A percentile compares a stretch with the other conserved stretches of the same genome.
Conservation (phyloP, 2,113 vertebrate species). For the Hippoglossus stenolepis region DNA sequence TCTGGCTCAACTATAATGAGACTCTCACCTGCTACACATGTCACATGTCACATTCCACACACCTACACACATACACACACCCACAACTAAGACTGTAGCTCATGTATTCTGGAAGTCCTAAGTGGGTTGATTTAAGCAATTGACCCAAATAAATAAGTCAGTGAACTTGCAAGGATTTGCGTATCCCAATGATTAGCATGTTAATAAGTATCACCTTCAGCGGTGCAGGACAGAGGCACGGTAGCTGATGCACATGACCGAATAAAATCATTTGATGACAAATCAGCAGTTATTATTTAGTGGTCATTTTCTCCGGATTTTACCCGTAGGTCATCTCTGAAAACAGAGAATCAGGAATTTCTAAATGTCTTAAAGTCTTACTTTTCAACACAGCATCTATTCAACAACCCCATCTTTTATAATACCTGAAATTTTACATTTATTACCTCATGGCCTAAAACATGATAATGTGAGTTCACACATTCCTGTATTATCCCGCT, state of each 20-base stretch:
- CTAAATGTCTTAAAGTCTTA: neutral
- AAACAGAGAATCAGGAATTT: neutral
- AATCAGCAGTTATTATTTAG: neutral
- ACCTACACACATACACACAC: neutral
- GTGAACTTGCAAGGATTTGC: conserved; percentile 27
- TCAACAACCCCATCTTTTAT: neutral
- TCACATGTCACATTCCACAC: conserved; percentile 17
- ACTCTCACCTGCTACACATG: conserved; percentile 52
- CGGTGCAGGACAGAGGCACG: neutral
- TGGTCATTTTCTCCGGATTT: neutral
- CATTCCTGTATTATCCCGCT: neutral
- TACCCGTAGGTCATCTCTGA: too few relatives aligned
- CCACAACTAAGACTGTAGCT: neutral
- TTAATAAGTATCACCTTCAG: conserved; percentile 13
- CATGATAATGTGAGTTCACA: neutral
- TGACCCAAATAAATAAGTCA: conserved; percentile 29
- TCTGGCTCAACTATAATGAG: conserved; percentile 56
- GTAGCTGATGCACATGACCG: neutral
- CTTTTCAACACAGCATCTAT: neutral
- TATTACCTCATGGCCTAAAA: too few relatives aligned
- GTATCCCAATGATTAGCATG: conserved; percentile 23
- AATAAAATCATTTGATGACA: neutral
- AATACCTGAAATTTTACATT: neutral
- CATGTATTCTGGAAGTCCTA: neutral
- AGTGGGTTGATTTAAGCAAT: conserved; percentile 24